A percentile compares a stretch with the other conserved stretches of the same genome.
Evolutionary conservation across 2,888 invertebrate genomes (phyloP).

Genomic region (Trachelus troglodyta): DNA sequence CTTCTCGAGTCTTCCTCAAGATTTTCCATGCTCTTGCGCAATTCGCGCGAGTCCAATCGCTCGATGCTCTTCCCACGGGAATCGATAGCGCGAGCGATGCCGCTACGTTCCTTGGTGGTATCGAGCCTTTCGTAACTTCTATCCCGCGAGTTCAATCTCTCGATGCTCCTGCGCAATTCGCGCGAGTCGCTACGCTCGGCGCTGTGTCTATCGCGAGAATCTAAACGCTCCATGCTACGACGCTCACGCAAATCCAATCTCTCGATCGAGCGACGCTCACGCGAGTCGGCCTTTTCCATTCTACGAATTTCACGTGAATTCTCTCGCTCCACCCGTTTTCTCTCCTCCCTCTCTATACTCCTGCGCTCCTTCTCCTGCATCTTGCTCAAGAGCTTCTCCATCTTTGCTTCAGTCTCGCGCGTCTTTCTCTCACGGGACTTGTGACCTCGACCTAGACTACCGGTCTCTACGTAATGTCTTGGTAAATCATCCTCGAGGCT

Average conservation of each 20-base stretch:
- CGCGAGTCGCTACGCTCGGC: slow-evolving; percentile 45
- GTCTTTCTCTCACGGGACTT: slow-evolving; percentile 46
- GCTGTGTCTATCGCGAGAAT: slow-evolving; percentile 38
- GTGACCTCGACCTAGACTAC: slow-evolving; percentile 57
- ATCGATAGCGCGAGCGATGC: slow-evolving; percentile 38
- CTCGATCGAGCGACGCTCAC: slow-evolving; percentile 49
- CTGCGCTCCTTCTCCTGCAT: slow-evolving; percentile 51
- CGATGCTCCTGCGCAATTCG: slow-evolving; percentile 55
- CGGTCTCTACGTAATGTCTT: slow-evolving; percentile 53
- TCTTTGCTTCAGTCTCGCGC: slow-evolving; percentile 43
- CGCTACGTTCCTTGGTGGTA: slow-evolving; percentile 34
- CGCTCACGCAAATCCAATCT: slow-evolving; percentile 48
- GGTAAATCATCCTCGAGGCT: slow-evolving; percentile 55
- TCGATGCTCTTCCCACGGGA: slow-evolving; percentile 49
- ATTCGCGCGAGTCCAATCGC: slow-evolving; percentile 49
- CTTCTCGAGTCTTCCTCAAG: slow-evolving; percentile 27
- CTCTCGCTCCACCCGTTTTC: slow-evolving; percentile 51
- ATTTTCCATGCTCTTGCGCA: slow-evolving; percentile 49
- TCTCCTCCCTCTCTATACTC: slow-evolving; percentile 49
- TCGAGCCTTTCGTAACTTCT: slow-evolving; percentile 48
- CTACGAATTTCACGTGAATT: slow-evolving; percentile 46
- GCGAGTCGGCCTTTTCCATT: slow-evolving; percentile 42
- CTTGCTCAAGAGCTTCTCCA: slow-evolving; percentile 45
- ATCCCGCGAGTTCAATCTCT: slow-evolving; percentile 51
- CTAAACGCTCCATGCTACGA: slow-evolving; percentile 42